Percentiles rank a stretch among this genome's conserved stretches.
Conservation (phyloP, 30 jellyfish, hydroid and myxozoan genomes). For the Catostylus mosaicus region DNA sequence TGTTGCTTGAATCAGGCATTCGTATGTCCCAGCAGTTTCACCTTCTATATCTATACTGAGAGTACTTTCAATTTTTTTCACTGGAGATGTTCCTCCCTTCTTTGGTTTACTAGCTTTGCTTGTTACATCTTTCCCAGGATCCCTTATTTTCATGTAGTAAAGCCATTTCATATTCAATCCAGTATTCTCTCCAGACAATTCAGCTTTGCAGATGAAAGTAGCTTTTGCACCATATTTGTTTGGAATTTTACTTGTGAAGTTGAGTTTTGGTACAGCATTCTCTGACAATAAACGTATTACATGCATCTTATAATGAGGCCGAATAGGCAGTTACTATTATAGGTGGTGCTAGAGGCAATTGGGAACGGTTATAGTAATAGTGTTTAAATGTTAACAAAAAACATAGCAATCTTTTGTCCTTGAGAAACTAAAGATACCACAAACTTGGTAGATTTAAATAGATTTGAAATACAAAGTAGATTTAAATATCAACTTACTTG, state of each 20-base stretch:
- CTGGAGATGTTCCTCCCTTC: neutral
- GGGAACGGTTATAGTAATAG: too few relatives aligned
- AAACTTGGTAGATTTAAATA: too few relatives aligned
- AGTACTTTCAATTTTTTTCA: constrained; percentile 3
- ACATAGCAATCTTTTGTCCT: too few relatives aligned
- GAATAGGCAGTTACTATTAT: neutral
- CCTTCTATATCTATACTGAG: constrained; percentile 3
- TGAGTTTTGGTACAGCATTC: constrained; percentile 15
- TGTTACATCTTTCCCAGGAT: constrained; percentile 15
- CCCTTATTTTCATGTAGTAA: neutral
- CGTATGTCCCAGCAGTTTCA: constrained; percentile 10
- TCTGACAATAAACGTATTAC: neutral
- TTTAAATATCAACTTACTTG: constrained; percentile 14
- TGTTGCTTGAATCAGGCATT: neutral
- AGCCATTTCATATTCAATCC: constrained; percentile 15
- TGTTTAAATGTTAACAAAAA: too few relatives aligned
- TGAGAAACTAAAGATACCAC: too few relatives aligned
- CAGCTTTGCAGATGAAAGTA: constrained; percentile 26
- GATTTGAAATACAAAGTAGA: neutral
- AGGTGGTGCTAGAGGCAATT: too few relatives aligned
- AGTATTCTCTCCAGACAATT: neutral
- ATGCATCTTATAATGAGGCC: neutral
- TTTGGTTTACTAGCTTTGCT: neutral
- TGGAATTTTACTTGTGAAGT: constrained; percentile 13
- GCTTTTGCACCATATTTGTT: constrained; percentile 18